Evolutionary conservation across 2,113 vertebrate genomes (phyloP).

Genomic region (pig (Sus scrofa)): T2T-Sscrofa CM000828.6:73950501-73951000

Average conservation of each 20-base stretch:
- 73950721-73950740: accelerated
- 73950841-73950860: background rate
- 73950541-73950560: too few species aligned
- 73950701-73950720: accelerated
- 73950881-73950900: constrained; percentile 45
- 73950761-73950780: background rate
- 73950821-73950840: background rate
- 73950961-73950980: constrained; percentile 22
- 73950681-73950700: accelerated
- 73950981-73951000: background rate
- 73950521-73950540: background rate
- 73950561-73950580: accelerated
- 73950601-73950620: background rate
- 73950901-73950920: constrained; percentile 43
- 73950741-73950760: accelerated
- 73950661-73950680: background rate
- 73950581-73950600: accelerated
- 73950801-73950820: background rate
- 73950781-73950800: accelerated
- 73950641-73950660: accelerated
- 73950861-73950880: background rate
- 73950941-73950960: constrained; percentile 40
- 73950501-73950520: background rate
- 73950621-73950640: background rate
- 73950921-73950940: background rate